A percentile compares a stretch with the other conserved stretches of the same genome.
These are phyloP conservation scores for Martes flavigula DNA, from an alignment of 2,797 vertebrate species.

Conservation along the genomic window DNA sequence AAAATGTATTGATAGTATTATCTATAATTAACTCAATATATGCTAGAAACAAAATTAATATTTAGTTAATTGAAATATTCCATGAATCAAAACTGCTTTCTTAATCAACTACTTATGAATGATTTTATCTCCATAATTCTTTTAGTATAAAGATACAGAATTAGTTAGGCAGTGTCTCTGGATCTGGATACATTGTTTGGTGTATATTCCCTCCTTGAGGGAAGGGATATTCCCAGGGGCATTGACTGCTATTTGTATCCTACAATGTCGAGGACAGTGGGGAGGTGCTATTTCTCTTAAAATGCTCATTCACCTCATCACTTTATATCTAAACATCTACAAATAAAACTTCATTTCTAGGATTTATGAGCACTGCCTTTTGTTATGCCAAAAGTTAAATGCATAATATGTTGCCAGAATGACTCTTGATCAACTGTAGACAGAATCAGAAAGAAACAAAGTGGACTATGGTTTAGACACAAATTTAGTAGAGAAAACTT, in stretches of 20 bases:
- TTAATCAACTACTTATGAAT: neutral
- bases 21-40: neutral
- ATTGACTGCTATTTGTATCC: neutral
- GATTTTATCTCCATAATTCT: neutral
- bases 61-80: neutral
- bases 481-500: neutral
- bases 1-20: neutral
- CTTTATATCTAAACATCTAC: neutral
- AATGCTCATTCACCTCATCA: neutral
- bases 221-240: neutral
- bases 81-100: neutral
- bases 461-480: neutral
- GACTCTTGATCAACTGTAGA: neutral
- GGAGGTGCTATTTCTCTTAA: neutral
- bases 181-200: neutral
- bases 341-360: neutral
- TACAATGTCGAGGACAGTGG: neutral
- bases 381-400: neutral
- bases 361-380: neutral
- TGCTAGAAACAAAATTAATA: constrained; percentile 10
- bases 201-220: neutral
- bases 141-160: neutral
- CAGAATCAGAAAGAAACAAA: neutral
- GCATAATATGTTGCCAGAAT: neutral
- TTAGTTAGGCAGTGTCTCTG: neutral